A percentile compares a stretch with the other conserved stretches of the same genome.
These are phyloP conservation scores for Meandrina meandrites DNA, from an alignment of 92 coral and sea anemone species.

Conservation along the genomic window DNA sequence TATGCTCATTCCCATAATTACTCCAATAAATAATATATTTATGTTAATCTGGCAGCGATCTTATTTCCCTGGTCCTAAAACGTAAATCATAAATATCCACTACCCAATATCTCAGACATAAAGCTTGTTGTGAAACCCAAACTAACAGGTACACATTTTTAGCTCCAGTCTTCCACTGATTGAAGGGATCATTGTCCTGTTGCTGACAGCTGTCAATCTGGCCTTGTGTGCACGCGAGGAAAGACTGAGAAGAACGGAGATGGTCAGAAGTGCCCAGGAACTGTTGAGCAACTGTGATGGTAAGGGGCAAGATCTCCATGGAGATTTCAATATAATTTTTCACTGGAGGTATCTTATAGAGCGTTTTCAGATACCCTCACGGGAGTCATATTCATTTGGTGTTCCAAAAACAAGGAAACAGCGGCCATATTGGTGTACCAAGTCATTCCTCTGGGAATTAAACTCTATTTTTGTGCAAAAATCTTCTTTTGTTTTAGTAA, in stretches of 20 bases:
- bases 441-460: too few relatives aligned
- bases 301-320: constrained; percentile 19
- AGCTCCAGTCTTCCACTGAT: constrained; percentile 74
- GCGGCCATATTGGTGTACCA: too few relatives aligned
- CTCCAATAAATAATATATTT: too few relatives aligned
- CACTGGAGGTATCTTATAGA: background rate
- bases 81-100: background rate
- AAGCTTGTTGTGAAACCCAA: too few relatives aligned
- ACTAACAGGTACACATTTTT: background rate
- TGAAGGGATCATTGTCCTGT: constrained; percentile 74
- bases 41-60: too few relatives aligned
- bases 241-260: constrained; percentile 81
- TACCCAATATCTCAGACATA: background rate
- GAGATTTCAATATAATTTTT: background rate
- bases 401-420: too few relatives aligned
- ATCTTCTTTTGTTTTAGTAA: too few relatives aligned
- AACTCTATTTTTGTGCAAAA: too few relatives aligned
- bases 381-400: too few relatives aligned
- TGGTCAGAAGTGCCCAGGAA: constrained; percentile 70
- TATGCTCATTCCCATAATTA: too few relatives aligned
- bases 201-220: constrained; percentile 69
- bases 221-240: constrained; percentile 84
- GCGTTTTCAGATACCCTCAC: too few relatives aligned
- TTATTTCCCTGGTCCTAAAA: too few relatives aligned
- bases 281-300: constrained; percentile 69